Base-by-base conservation (phyloP, 2,888 invertebrate genomes). In the Anaspis maculata region DNA sequence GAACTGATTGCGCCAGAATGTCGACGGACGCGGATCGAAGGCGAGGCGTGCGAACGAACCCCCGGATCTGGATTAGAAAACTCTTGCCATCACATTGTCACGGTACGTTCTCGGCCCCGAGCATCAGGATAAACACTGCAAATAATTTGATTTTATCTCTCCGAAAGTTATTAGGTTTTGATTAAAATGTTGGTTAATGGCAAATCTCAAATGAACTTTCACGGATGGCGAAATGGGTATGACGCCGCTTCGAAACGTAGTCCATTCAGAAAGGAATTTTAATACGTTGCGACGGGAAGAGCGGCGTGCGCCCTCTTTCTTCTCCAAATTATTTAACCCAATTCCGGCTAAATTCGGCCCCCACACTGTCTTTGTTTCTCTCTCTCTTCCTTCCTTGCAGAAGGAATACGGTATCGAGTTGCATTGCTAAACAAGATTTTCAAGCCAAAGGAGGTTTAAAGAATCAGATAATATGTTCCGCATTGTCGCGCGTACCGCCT, bases 81-180 rank as follows among this genome's bases (percentile, higher is more conserved):
- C n/a, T n/a, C n/a, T n/a, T n/a, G 40, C 36, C 32, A 39, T 43
- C 42, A 42, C 42, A 42, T 42, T 45, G 42, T 42, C 43, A 41
- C n/a, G n/a, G n/a, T n/a, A n/a, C n/a, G n/a, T n/a, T n/a, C n/a
- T n/a, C n/a, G n/a, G n/a, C n/a, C n/a, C 37, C 32, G 34, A 7
- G 5, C 32, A 39, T 24, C 6, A 27, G 36, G 39, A 40, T 42
- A 43, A 46, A 46, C 46, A 42, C 35, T 44, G 44, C 39, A 41
- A 43, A 43, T 45, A 41, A 43, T 42, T 44, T 36, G 41, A 44
- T 46, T 44, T 46, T 44, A 46, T 46, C 42, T 25, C 16, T 21
- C 19, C 19, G 19, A 27, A 42, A 40, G 38, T 46, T 43, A 43
- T 45, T 41, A 43, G 43, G 35, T 43, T 42, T 43, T 46, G 45